phyloP scores from a whole-genome alignment of 2,797 vertebrate genomes.

The Chiroxiphia lanceolata region DNA sequence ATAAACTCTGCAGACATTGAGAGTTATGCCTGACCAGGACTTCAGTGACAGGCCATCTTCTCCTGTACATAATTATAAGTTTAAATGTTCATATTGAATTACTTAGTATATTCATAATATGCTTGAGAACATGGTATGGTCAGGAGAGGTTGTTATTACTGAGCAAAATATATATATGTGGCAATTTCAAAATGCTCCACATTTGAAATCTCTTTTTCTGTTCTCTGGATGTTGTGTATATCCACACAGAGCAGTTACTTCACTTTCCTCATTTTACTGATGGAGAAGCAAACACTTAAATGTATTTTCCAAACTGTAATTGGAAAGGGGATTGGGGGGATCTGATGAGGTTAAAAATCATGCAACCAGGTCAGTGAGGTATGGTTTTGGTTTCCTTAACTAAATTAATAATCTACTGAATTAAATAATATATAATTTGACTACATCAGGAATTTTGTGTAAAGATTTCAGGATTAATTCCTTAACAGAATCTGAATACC shows the following conservation, averaged over 20 bases:
- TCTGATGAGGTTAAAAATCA: not conserved
- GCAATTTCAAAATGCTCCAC: not conserved
- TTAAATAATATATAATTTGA: not conserved
- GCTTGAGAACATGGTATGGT: fast-evolving
- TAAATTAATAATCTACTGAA: not conserved
- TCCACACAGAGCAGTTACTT: not conserved
- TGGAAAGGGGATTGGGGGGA: not conserved
- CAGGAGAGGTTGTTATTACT: not conserved
- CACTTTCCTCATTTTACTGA: not conserved
- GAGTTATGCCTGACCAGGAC: not conserved
- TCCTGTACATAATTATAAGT: not conserved
- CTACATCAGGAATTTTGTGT: not conserved
- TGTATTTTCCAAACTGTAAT: not conserved
- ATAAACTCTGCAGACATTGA: not conserved
- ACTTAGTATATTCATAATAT: not conserved
- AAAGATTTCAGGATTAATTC: not conserved
- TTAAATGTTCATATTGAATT: not conserved
- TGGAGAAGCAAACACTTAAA: not conserved
- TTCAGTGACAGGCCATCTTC: not conserved
- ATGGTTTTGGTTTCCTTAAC: not conserved
- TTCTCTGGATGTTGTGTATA: not conserved
- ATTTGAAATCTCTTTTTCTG: not conserved
- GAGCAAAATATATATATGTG: fast-evolving
- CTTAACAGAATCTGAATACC: not conserved
- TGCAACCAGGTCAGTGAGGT: not conserved